Evolutionary conservation across 2,888 invertebrate genomes (phyloP), one percentile per base, ranked within the genome.

Genomic region (Lymantria monacha): DNA sequence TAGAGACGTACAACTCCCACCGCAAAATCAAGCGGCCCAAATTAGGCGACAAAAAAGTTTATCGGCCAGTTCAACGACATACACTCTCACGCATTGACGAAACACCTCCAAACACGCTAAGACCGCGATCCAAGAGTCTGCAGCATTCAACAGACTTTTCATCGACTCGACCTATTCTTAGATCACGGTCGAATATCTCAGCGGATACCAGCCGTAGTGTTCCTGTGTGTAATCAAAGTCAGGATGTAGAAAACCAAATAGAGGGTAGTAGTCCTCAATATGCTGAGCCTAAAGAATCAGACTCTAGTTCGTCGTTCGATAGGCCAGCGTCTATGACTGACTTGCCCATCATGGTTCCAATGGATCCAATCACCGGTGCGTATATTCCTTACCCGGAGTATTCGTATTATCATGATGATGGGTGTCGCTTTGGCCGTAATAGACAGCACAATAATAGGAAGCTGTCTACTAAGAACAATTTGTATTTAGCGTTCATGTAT

Each of bases 401-500:
- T 67, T 61, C 82, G 58, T 87, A 84, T 59, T 88, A 88, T 65
- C 80, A 74, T 46, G 84, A 88, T 63, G 83, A 83, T 46, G 76
- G 72, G 46, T 76, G 81, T 62, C 70, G 80, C 45, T 61, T 83
- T 48, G 75, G 69, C 59, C 78, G 79, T 40, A 75, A 70, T 60
- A 72, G 74, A 74, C 81, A 79, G 66, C 74, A 82, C 59, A 83
- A 76, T 63, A 72, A 65, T 55, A 81, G 71, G 55, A 85, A 79
- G 60, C 46, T 50, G 46, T 70, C 78, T 54, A 70, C 82, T 42
- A 84, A 84, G 61, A 91, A 75, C 72, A 92, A 91, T 69, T 71
- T 92, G 69, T 92, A 91, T 74, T 71, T 92, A 73, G 92, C 92
- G 66, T 92, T 92, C 78, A 91, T 92, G 88, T 92, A 92, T 76